Base-by-base conservation (phyloP, 1,140 invertebrate genomes). In the Reticulitermes speratus region DNA sequence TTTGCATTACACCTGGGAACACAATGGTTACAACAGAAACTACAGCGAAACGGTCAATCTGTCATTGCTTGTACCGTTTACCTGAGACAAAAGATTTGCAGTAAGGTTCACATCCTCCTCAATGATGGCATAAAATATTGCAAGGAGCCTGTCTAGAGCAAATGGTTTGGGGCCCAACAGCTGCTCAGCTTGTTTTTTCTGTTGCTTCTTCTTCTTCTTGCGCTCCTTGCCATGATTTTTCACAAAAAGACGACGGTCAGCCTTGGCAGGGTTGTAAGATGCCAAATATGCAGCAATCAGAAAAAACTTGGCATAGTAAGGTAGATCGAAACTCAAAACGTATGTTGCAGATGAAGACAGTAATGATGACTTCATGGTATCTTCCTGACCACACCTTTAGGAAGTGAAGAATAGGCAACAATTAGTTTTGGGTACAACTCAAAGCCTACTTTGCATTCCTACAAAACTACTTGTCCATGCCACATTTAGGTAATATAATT, bases 71-170 rank as follows among this genome's bases (percentile, higher is more conserved):
- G 48, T 21, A 11, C n/a, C n/a, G 7, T 75, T 86, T 88, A 97
- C 95, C 91, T 97, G 96, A 2, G 94, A 93, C 16, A 97, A 92
- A 30, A 98, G 91, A 90, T 96, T 95, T 87, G 96, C 96, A 87
- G 97, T 97, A 25, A 98, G 93, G 45, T 96, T 94, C 48, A 97
- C 95, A 89, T 95, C 95, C 83, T 97, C 96, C 83, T 97, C 95
- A 25, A 97, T 91, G 88, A 99, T 97, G 2, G 96, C 95, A 91
- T 97, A 98, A 91, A 98, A 98, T 88, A 99, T 98, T 7, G 97
- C 96, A 84, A 98, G 90, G 88, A 98, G 91, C 86, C 97, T 92
- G 89, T 97, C 96, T 30, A 98, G 91, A 3, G 94, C 94, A 89
- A 98, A 98, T 1, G 93, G 91, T 90, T 96, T 96, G 0, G 97